A percentile compares a stretch with the other conserved stretches of the same genome.
Evolutionary conservation across 2,888 invertebrate genomes (phyloP).

Genomic region (Corbicula japonica): DNA sequence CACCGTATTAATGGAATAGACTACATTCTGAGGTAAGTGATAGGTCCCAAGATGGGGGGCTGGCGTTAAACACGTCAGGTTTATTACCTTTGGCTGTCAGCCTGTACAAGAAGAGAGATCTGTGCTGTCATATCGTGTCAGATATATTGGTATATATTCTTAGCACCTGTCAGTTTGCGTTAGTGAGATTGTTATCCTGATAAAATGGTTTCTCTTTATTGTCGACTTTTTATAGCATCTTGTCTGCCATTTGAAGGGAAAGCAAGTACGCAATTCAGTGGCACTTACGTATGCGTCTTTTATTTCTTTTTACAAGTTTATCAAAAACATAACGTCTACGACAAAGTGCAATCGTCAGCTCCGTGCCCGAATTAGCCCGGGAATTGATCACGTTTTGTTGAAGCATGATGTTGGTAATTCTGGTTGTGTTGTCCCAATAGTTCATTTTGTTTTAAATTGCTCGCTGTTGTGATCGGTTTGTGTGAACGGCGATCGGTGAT

Average conservation of each 20-base stretch:
- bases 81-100: conserved; percentile 63
- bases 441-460: no score
- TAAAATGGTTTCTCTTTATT: conserved; percentile 51
- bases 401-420: no score
- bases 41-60: conserved; percentile 66
- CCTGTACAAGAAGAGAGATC: conserved; percentile 64
- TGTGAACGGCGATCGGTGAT: no score
- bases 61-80: conserved; percentile 65
- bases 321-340: no score
- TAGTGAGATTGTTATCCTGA: conserved; percentile 63
- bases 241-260: conserved; percentile 18
- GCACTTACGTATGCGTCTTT: no score
- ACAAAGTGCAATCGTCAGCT: no score
- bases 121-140: conserved; percentile 62
- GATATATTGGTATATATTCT: conserved; percentile 64
- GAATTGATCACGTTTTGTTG: no score
- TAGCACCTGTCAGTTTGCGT: conserved; percentile 63
- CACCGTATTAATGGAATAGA: conserved; percentile 57
- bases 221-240: conserved; percentile 29
- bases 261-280: no score
- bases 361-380: no score
- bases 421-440: no score
- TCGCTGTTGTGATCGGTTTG: no score
- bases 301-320: no score
- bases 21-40: conserved; percentile 53